Evolutionary conservation across 1,140 invertebrate species (phyloP), one percentile per base, ranked within the genome.

Genomic region (Uloborus diversus): DNA sequence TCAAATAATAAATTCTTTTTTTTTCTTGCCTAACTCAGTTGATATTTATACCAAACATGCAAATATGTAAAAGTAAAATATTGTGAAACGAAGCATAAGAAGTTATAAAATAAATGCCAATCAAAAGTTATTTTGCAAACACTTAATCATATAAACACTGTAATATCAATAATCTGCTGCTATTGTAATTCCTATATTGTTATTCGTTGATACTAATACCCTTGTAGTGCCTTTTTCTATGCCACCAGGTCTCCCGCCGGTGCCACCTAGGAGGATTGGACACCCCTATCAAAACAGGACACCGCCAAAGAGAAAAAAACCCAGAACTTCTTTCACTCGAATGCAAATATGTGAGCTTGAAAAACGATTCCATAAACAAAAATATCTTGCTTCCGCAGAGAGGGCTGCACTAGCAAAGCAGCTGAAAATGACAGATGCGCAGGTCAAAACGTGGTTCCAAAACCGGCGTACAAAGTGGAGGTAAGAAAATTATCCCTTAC

Each of bases 371-470:
- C 95, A 97, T 87, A 97, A 98, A 85, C 97, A 99, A 88, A 99
- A 99, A 87, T 99, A 99, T 88, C 88, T 99, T 53, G 97, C 98
- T 0, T 99, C 97, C 0, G 95, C 96, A 0, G 98, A 99, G 86
- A 87, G 97, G 37, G 96, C 97, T 0, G 92, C 94, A 0, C 87
- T 99, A 20, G 97, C 97, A 1, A 97, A 98, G 86, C 92, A 93
- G 4, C 89, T 99, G 69, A 98, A 99, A 88, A 99, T 99, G 97
- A 99, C 96, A 4, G 98, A 99, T 86, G 97, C 97, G 0, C 98
- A 99, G 88, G 97, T 99, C 76, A 99, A 97, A 87, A 97, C 95
- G 57, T 97, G 95, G 95, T 97, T 99, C 87, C 97, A 99, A 87
- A 98, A 98, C 85, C 89, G 97, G 84, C 89, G 97, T 82, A 99